phyloP scores from a whole-genome alignment of 2,113 vertebrate genomes.

The Equus quagga region DNA sequence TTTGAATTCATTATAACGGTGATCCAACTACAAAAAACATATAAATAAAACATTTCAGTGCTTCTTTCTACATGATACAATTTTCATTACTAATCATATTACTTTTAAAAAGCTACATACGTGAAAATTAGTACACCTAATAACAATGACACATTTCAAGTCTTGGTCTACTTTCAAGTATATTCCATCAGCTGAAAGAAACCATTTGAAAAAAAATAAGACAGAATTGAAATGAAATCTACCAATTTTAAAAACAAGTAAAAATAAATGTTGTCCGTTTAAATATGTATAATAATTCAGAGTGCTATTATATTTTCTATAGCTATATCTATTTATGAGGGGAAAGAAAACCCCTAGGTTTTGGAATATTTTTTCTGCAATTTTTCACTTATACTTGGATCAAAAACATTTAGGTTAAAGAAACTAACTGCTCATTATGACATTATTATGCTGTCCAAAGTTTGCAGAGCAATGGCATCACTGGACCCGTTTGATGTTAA shows the following conservation, averaged over 20 bases:
- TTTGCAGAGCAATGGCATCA: not conserved
- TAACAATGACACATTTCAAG: conserved; percentile 46
- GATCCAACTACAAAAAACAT: conserved; percentile 91
- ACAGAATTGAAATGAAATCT: not conserved
- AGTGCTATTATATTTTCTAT: conserved; percentile 9
- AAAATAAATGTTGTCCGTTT: not conserved
- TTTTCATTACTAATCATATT: not conserved
- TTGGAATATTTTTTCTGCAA: not conserved
- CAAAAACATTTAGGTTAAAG: not conserved
- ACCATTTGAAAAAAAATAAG: not conserved
- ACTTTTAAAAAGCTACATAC: not conserved
- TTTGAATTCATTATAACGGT: conserved; percentile 97
- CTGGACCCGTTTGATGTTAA: too few species aligned
- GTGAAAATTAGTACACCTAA: not conserved
- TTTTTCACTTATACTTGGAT: not conserved
- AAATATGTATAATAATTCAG: not conserved
- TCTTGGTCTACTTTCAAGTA: not conserved
- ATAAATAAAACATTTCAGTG: conserved; percentile 65
- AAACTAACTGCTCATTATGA: not conserved
- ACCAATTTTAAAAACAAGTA: not conserved
- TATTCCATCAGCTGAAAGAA: not conserved
- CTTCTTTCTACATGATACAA: not conserved
- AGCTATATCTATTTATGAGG: not conserved
- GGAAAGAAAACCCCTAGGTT: not conserved
- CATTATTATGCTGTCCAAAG: not conserved